These are phyloP conservation scores for Chitala chitala DNA, from an alignment of 2,113 vertebrate genomes.

Conservation along the genomic window DNA sequence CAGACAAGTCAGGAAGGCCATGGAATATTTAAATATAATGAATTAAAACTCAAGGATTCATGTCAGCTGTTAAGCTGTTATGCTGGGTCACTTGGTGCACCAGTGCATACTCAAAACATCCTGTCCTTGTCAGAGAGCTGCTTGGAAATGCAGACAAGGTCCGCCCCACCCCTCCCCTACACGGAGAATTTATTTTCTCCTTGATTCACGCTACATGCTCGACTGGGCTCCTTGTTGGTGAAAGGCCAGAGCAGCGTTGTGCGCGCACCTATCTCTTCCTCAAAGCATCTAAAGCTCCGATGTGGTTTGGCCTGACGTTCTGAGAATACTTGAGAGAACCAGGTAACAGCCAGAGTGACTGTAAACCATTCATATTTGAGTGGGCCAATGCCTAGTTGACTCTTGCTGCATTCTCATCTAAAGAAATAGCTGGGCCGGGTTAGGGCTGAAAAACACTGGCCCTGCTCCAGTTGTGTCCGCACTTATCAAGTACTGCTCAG, in stretches of 20 bases:
- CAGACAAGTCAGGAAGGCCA: too few species aligned
- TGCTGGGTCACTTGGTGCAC: constrained; percentile 26
- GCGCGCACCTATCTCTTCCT: constrained; percentile 22
- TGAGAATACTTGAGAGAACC: too few species aligned
- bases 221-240: constrained; percentile 29
- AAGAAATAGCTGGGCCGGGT: too few species aligned
- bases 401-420: too few species aligned
- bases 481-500: too few species aligned
- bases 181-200: constrained; percentile 40
- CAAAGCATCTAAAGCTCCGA: neutral
- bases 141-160: constrained; percentile 22
- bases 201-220: constrained; percentile 36
- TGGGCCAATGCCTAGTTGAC: too few species aligned
- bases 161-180: too few species aligned
- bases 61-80: constrained; percentile 21
- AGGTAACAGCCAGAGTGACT: too few species aligned
- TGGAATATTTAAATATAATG: neutral
- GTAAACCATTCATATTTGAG: too few species aligned
- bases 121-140: constrained; percentile 23
- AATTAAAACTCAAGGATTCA: constrained; percentile 11
- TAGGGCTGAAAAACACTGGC: too few species aligned
- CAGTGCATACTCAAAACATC: constrained; percentile 38
- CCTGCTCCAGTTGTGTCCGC: too few species aligned
- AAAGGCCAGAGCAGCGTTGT: constrained; percentile 24
- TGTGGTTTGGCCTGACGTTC: too few species aligned